A percentile compares a stretch with the other conserved stretches of the same genome.
Evolutionary conservation across 1,140 invertebrate genomes (phyloP).

Genomic region (Drosophila obscura): DNA sequence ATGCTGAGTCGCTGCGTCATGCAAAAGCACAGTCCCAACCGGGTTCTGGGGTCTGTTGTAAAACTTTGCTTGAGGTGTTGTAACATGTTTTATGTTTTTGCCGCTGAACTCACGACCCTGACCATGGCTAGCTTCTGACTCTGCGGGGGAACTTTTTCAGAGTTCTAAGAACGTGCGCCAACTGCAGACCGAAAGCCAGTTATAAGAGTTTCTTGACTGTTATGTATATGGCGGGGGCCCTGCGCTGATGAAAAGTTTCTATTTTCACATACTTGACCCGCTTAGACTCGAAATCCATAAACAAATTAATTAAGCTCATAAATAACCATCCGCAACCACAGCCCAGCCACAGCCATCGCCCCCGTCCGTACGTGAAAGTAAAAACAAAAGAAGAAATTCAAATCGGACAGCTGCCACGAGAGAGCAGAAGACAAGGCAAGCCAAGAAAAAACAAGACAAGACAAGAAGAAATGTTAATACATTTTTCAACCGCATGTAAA

Average conservation of each 20-base stretch:
- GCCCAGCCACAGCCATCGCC: conserved; percentile 44
- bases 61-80: conserved; percentile 34
- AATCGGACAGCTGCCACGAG: conserved; percentile 43
- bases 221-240: too few relatives aligned
- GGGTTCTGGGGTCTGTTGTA: background rate
- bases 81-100: conserved; percentile 42
- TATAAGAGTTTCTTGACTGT: conserved; percentile 9
- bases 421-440: conserved; percentile 7
- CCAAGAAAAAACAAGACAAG: conserved; percentile 44
- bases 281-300: conserved; percentile 55
- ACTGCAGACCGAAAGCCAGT: background rate
- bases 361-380: conserved; percentile 71
- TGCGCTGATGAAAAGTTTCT: conserved; percentile 52
- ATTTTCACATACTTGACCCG: conserved; percentile 72
- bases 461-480: conserved; percentile 50
- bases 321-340: conserved; percentile 53
- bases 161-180: conserved; percentile 39
- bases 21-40: conserved; percentile 1
- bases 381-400: conserved; percentile 74
- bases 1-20: conserved; percentile 2
- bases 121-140: conserved; percentile 32
- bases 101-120: conserved; percentile 41
- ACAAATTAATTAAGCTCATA: conserved; percentile 74
- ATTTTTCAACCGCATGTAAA: conserved; percentile 67
- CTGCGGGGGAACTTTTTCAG: conserved; percentile 12